A percentile compares a stretch with the other conserved stretches of the same genome.
These are phyloP conservation scores for Monarcha castaneiventris DNA, from an alignment of 2,113 vertebrate species.

Conservation along the genomic window DNA sequence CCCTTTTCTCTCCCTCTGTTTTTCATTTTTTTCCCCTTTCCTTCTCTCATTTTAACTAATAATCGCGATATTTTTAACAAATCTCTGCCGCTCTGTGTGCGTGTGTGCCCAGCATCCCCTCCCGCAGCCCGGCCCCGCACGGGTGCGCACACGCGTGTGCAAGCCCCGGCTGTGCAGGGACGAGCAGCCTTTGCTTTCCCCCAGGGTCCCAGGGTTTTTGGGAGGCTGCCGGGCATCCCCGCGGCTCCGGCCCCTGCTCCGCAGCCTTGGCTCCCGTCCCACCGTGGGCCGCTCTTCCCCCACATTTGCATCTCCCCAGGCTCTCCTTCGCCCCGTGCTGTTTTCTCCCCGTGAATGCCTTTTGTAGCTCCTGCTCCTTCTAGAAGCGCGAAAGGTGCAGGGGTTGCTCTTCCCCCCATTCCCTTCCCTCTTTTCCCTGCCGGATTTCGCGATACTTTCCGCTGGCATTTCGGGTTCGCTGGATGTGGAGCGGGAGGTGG, in stretches of 20 bases:
- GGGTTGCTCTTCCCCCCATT: neutral
- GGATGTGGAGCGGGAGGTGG: neutral
- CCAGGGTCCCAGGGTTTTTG: rapidly evolving
- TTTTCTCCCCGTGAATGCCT: neutral
- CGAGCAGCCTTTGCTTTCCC: rapidly evolving
- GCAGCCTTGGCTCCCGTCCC: slow-evolving; percentile 20
- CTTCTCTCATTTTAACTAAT: neutral
- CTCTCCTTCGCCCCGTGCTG: neutral
- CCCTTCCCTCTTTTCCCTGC: neutral
- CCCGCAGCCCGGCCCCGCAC: neutral
- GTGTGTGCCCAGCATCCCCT: neutral
- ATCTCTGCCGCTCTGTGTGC: neutral
- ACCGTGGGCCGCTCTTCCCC: neutral
- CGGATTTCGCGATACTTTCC: neutral
- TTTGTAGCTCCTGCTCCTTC: slow-evolving; percentile 25
- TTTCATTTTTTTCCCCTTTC: neutral
- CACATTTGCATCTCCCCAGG: slow-evolving; percentile 6
- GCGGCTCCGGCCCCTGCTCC: neutral
- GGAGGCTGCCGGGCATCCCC: neutral
- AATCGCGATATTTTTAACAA: slow-evolving; percentile 20
- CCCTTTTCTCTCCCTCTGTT: neutral
- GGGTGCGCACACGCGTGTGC: neutral
- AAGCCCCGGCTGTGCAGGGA: neutral
- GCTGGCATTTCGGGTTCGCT: neutral
- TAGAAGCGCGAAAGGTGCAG: neutral